These are phyloP conservation scores for Discoglossus pictus DNA, from an alignment of 2,797 vertebrate genomes.

Conservation along the genomic window DNA sequence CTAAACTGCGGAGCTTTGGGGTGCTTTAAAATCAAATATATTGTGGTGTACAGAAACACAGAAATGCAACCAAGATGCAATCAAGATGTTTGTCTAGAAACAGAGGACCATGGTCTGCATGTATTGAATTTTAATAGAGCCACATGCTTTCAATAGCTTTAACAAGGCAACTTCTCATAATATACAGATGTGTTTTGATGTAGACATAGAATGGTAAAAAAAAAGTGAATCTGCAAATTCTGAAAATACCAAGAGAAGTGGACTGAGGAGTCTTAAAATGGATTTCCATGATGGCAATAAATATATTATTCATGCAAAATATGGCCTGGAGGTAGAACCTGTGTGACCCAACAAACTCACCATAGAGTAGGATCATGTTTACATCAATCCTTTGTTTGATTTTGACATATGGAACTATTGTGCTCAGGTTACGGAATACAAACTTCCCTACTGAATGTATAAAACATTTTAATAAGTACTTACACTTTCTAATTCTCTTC, in stretches of 20 bases:
- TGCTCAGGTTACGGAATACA: background rate
- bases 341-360: background rate
- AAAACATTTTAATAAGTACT: background rate
- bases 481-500: background rate
- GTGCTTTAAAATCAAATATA: too few species aligned
- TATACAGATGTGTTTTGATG: background rate
- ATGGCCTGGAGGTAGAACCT: background rate
- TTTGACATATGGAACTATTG: background rate
- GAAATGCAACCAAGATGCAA: background rate
- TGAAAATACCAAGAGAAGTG: background rate
- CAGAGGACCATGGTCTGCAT: background rate
- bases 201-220: background rate
- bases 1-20: too few species aligned
- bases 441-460: background rate
- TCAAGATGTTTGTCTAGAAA: conserved; percentile 6
- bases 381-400: background rate
- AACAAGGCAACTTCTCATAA: background rate
- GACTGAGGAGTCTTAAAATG: background rate
- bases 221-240: background rate
- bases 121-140: conserved; percentile 8
- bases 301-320: background rate
- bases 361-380: background rate
- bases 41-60: too few species aligned
- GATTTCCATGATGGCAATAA: background rate
- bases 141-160: background rate